phyloP scores from a whole-genome alignment of 2,888 invertebrate species.

The Drosophila pseudotakahashii region DNA sequence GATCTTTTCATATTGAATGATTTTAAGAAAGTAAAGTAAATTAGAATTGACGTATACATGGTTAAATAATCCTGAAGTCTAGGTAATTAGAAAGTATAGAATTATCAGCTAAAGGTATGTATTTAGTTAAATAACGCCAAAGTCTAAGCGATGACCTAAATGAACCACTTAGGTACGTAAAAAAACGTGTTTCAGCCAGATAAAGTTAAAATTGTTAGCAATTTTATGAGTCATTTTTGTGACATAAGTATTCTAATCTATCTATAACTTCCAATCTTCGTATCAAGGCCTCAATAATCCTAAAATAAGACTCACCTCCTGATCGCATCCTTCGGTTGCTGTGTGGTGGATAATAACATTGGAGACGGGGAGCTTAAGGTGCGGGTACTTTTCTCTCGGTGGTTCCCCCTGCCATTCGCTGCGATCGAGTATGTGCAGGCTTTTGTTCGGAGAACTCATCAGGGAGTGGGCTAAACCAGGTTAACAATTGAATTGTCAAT shows the following conservation, averaged over 20 bases:
- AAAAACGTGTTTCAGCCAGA: neutral
- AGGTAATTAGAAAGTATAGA: neutral
- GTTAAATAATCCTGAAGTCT: no score
- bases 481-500: slow-evolving; percentile 7
- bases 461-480: slow-evolving; percentile 17
- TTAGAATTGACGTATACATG: no score
- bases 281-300: neutral
- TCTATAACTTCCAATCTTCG: neutral
- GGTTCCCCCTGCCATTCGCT: slow-evolving; percentile 73
- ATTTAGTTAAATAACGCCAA: neutral
- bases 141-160: neutral
- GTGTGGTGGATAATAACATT: slow-evolving; percentile 69
- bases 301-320: slow-evolving; percentile 50
- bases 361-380: slow-evolving; percentile 49
- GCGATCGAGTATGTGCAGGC: slow-evolving; percentile 67
- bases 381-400: slow-evolving; percentile 39
- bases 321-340: slow-evolving; percentile 65
- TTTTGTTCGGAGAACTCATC: slow-evolving; percentile 9
- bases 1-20: no score
- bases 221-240: neutral
- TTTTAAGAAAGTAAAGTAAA: no score
- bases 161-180: neutral
- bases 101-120: neutral
- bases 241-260: neutral
- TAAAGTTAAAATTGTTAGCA: neutral